A percentile compares a stretch with the other conserved stretches of the same genome.
Conservation (phyloP, 2,797 vertebrate genomes). For the Lepilemur septentrionalis region DNA sequence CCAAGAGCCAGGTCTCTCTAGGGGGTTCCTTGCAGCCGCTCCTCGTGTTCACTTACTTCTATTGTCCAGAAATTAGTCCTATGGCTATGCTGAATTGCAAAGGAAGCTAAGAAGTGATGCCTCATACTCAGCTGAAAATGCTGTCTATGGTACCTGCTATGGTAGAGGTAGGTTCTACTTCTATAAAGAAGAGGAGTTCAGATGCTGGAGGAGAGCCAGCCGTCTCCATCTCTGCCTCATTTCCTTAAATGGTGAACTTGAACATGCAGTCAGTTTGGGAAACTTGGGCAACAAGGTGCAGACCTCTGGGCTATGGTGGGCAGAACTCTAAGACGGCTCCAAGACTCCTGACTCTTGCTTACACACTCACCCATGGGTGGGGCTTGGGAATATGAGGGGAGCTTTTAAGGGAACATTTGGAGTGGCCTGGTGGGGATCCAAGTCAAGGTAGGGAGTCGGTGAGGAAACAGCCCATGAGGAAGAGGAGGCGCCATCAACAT, state of each 20-base stretch:
- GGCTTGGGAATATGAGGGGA: not conserved
- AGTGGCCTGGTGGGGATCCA: not conserved
- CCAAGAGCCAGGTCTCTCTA: not conserved
- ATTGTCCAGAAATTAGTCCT: not conserved
- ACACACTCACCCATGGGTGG: not conserved
- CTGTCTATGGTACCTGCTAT: not conserved
- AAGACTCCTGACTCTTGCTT: not conserved
- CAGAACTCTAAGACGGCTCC: not conserved
- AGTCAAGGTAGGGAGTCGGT: not conserved
- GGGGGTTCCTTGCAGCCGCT: not conserved
- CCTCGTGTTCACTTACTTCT: not conserved
- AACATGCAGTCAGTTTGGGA: not conserved
- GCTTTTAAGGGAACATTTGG: not conserved
- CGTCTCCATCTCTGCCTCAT: not conserved
- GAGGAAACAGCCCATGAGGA: not conserved
- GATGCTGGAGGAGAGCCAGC: not conserved
- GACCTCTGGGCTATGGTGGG: not conserved
- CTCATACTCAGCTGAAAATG: not conserved
- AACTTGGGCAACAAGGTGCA: not conserved
- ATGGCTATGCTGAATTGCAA: not conserved
- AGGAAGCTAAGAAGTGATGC: not conserved
- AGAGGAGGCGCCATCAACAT: not conserved
- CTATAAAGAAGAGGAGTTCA: not conserved
- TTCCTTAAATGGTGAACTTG: not conserved
- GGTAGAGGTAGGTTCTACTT: not conserved